A percentile compares a stretch with the other conserved stretches of the same genome.
Evolutionary conservation across 2,888 invertebrate genomes (phyloP).

Genomic region (Drosophila melanosoma): DNA sequence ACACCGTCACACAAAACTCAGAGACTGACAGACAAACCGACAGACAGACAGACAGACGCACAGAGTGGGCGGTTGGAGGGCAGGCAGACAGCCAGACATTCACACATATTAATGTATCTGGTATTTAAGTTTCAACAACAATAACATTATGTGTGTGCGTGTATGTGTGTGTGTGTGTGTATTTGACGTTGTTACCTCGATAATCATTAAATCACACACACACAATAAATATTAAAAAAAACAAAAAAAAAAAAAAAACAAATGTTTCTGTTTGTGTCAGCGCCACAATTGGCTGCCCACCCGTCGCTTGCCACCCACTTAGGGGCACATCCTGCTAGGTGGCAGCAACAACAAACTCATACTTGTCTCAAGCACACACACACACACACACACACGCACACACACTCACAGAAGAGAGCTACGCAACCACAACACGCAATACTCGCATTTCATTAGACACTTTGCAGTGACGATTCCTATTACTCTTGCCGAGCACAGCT

Average conservation of each 20-base stretch:
- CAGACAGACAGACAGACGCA: constrained; percentile 29
- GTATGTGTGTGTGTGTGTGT: constrained; percentile 21
- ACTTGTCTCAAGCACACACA: background rate
- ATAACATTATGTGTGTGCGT: constrained; percentile 54
- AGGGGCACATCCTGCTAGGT: constrained; percentile 58
- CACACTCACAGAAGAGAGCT: constrained; percentile 52
- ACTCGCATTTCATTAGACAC: constrained; percentile 82
- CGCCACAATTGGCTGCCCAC: constrained; percentile 72
- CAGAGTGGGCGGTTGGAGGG: constrained; percentile 5
- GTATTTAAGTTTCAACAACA: constrained; percentile 81
- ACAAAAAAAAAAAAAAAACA: constrained; percentile 12
- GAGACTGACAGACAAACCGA: constrained; percentile 31
- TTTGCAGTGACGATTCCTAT: constrained; percentile 80
- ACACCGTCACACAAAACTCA: constrained; percentile 76
- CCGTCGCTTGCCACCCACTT: constrained; percentile 45
- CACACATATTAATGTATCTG: constrained; percentile 78
- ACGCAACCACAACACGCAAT: constrained; percentile 80
- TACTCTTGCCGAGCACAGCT: constrained; percentile 62
- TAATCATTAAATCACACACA: constrained; percentile 79
- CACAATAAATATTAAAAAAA: constrained; percentile 27
- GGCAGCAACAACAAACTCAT: constrained; percentile 12
- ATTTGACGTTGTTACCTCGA: constrained; percentile 69
- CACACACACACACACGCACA: background rate
- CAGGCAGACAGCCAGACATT: constrained; percentile 30
- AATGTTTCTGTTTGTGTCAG: constrained; percentile 76